Conservation (phyloP, 2,888 invertebrate species). For the Volucella inanis region DNA sequence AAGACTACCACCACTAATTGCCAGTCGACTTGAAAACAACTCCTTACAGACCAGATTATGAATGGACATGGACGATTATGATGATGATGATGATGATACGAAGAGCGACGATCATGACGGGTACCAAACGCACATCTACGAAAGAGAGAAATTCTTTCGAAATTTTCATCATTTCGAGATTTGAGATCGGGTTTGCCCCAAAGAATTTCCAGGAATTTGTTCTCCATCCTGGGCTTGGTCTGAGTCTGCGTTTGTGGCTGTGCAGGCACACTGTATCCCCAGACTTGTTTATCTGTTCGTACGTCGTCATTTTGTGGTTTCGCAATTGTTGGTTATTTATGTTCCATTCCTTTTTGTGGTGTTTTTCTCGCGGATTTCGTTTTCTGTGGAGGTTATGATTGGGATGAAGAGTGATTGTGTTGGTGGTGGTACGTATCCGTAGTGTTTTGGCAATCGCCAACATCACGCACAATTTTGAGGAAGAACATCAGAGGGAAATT, state of each 20-base stretch:
- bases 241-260: constrained; percentile 2
- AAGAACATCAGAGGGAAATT: background rate
- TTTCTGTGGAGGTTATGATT: constrained; percentile 15
- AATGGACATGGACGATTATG: constrained; percentile 49
- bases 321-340: constrained; percentile 45
- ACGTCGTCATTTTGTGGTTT: background rate
- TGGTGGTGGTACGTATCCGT: too few species aligned
- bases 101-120: constrained; percentile 22
- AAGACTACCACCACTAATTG: background rate
- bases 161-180: constrained; percentile 42
- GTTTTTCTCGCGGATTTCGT: constrained; percentile 28
- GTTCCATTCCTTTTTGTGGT: constrained; percentile 5
- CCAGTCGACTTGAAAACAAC: constrained; percentile 5
- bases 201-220: constrained; percentile 23
- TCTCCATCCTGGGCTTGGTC: background rate
- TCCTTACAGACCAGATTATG: constrained; percentile 13
- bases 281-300: too few species aligned
- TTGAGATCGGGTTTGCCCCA: constrained; percentile 27
- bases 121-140: constrained; percentile 33
- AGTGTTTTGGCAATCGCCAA: background rate
- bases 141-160: constrained; percentile 36
- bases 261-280: constrained; percentile 5
- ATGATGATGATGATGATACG: constrained; percentile 16
- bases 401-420: background rate
- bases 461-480: background rate